Base-by-base conservation (phyloP, 2,113 vertebrate genomes). In the Malurus melanocephalus region DNA sequence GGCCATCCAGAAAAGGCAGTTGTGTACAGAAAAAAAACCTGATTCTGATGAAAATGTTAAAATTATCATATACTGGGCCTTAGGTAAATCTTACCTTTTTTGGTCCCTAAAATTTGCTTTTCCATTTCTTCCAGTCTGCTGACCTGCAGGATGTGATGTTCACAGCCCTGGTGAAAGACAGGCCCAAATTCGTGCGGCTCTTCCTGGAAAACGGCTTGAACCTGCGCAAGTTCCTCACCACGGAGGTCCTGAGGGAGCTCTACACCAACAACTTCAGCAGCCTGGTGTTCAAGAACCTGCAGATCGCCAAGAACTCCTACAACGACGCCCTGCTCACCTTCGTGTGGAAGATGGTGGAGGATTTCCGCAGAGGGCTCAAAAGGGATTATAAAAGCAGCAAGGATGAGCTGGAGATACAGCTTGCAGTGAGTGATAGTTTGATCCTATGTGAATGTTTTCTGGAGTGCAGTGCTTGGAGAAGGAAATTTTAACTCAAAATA, bases 131-230 rank as follows among this genome's bases (percentile, higher is more conserved):
- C 71, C 33, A 99, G 99, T 99, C 99, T 45, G 96, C 96, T 23
- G 98, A 99, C 90, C 98, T 99, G 6, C 98, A 99, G 64, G 97
- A 98, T 35, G 98, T 98, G 93, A 99, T 99, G 99, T 98, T 98
- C 81, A 98, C 97, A 3, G 99, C 99, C 6, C 97, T 99, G 43
- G 96, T 98, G 53, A 98, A 99, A 62, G 97, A 99, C 94, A 98
- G 98, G 71, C 98, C 98, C 62, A 97, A 98, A 81, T 99, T 99
- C 92, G 99, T 99, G 69, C 98, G 96, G 21, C 98, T 99, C 52
- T 97, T 99, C 48, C 96, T 99, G 95, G 99, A 99, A 82, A 99
- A 99, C 0, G 99, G 99, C 8, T 96, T 99, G 96, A 97, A 97
- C 59, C 94, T 99, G 80, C 91, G 96, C 5, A 98, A 98, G 57